Conservation (phyloP, 2,888 invertebrate species). For the Thecocarcelia acutangulata region DNA sequence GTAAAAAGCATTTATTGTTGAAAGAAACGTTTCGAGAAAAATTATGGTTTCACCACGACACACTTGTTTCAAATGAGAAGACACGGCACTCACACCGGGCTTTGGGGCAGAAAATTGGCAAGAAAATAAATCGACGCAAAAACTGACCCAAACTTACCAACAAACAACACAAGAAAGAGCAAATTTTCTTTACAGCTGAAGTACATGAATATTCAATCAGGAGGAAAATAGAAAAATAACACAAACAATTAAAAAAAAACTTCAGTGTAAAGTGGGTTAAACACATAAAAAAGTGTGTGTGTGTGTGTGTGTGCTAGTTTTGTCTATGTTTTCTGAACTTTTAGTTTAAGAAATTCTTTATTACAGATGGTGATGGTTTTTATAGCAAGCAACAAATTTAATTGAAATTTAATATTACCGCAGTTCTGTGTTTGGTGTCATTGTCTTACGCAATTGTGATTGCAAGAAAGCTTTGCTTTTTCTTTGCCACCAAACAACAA, state of each 20-base stretch:
- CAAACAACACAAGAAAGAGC: neutral
- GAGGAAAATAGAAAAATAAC: conserved; percentile 24
- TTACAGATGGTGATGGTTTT: too few species aligned
- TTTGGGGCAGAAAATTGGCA: neutral
- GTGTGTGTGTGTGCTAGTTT: neutral
- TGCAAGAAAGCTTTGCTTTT: too few species aligned
- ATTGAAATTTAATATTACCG: too few species aligned
- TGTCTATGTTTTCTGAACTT: too few species aligned
- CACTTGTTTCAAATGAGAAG: conserved; percentile 52
- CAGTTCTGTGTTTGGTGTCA: too few species aligned
- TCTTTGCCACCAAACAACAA: too few species aligned
- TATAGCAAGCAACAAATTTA: too few species aligned
- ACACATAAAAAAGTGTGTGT: neutral
- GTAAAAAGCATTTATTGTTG: conserved; percentile 49
- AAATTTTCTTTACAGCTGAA: neutral
- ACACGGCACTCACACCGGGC: conserved; percentile 15
- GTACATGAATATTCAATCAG: conserved; percentile 54
- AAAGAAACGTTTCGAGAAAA: conserved; percentile 28
- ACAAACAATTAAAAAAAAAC: conserved; percentile 37
- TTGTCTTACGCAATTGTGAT: too few species aligned
- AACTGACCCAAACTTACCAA: conserved; percentile 13
- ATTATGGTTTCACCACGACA: conserved; percentile 65
- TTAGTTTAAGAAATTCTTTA: too few species aligned
- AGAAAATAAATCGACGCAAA: conserved; percentile 16
- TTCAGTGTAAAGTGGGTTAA: conserved; percentile 15